Base-by-base conservation (phyloP, 2,888 invertebrate species). In the Epinotia nisella region DNA sequence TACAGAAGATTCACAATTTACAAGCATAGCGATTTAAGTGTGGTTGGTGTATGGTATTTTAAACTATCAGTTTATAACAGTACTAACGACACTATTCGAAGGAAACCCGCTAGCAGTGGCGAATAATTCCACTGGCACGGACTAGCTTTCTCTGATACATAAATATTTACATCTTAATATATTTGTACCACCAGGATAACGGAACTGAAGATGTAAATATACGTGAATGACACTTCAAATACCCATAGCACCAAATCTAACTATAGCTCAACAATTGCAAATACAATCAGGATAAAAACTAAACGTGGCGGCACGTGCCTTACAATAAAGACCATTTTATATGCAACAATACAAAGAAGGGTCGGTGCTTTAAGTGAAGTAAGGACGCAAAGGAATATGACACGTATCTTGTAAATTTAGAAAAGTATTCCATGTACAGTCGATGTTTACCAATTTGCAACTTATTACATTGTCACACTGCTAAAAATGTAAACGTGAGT, bases 1-100 rank as follows among this genome's bases (percentile, higher is more conserved):
- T 35, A 61, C 35, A 61, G 10, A 62, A 58, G 24, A 51, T 45
- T 35, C 5, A 70, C 39, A 45, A 29, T 19, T 29, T 61, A 61
- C 51, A 19, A 39, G 62, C 68, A 59, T 58, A 29, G 39, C 58
- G 24, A 39, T 61, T 61, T 45, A 51, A 41, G 19, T 35, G 53
- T 35, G 10, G 3, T 35, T 29, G 45, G 60, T 51, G 55, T 35
- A 35, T 35, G 35, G 35, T 35, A 9, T 59, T 51, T 49, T 41
- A 35, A 19, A 59, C 41, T 60, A 60, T 7, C n/a, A n/a, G 13
- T 35, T 35, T 59, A 41, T 41, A 19, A 10, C 35, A 59, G 53
- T 17, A 53, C 17, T 51, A 51, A 59, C 10, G 11, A 59, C 35
- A 59, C 21, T 55, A 10, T 41, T 41, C 10, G 51, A 17, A 17